Percentiles rank a stretch among this genome's conserved stretches.
phyloP scores from a whole-genome alignment of 2,888 invertebrate species.

The Ceratothoa steindachneri region DNA sequence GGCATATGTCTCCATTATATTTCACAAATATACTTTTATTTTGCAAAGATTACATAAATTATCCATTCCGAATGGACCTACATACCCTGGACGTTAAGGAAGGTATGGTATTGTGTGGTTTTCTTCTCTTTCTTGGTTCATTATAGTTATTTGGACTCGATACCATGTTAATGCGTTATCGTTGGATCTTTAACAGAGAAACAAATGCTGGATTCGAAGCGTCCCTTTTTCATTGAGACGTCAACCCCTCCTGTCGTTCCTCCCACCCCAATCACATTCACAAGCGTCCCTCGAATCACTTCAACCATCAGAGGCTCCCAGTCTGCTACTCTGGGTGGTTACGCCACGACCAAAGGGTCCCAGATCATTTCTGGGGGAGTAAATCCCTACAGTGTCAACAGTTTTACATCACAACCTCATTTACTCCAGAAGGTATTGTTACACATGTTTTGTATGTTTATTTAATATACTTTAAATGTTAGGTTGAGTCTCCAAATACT shows the following conservation, averaged over 20 bases:
- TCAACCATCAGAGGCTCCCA: conserved; percentile 20
- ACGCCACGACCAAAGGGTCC: conserved; percentile 22
- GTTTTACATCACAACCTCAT: conserved; percentile 45
- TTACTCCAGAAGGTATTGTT: conserved; percentile 31
- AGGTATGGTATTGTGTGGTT: no score
- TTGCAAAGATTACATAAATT: no score
- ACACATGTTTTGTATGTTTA: background rate
- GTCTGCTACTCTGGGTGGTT: conserved; percentile 13
- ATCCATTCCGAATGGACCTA: no score
- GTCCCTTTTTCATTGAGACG: conserved; percentile 40
- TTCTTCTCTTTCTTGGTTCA: no score
- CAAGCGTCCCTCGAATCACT: conserved; percentile 20
- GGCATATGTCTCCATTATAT: no score
- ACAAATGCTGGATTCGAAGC: conserved; percentile 29
- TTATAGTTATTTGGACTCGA: no score
- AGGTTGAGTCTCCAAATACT: no score
- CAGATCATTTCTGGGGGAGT: conserved; percentile 21
- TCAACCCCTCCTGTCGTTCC: conserved; percentile 26
- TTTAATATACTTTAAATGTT: background rate
- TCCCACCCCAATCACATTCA: conserved; percentile 30
- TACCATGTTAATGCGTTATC: no score
- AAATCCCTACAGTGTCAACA: conserved; percentile 45
- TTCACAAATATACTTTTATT: no score
- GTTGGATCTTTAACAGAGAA: conserved; percentile 25
- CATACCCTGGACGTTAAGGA: no score